phyloP scores from a whole-genome alignment of 1,140 invertebrate genomes.

The Yoshiicerus persimilis region DNA sequence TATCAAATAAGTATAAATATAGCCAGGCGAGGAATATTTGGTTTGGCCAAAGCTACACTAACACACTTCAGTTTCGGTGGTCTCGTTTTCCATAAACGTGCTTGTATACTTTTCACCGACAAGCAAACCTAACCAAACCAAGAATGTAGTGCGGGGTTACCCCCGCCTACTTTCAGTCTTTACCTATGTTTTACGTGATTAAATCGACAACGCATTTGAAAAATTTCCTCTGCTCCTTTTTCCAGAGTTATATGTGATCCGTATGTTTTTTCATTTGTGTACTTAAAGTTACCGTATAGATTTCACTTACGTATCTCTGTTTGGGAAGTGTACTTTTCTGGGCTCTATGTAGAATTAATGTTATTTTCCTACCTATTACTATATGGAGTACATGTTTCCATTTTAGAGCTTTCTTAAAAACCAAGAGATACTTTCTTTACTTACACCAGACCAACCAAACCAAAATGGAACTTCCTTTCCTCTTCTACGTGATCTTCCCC shows the following conservation, averaged over 20 bases:
- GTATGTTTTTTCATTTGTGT: not conserved
- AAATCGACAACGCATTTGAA: conserved; percentile 5
- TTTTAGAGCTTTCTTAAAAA: not conserved
- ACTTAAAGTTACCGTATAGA: not conserved
- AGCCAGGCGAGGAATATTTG: not conserved
- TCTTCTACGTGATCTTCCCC: not conserved
- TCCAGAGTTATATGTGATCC: not conserved
- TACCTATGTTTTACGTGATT: conserved; percentile 18
- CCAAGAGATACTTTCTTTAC: not conserved
- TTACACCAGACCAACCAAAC: not conserved
- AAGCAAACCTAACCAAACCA: not conserved
- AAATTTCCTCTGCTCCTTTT: not conserved
- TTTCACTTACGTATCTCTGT: not conserved
- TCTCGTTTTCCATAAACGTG: not conserved
- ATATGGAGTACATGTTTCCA: not conserved
- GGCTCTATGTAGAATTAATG: not conserved
- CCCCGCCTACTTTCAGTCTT: not conserved
- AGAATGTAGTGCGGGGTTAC: not conserved
- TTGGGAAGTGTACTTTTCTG: not conserved
- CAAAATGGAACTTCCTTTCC: not conserved
- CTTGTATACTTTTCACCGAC: not conserved
- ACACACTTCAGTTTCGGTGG: not conserved
- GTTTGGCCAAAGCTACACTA: not conserved
- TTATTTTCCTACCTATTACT: not conserved
- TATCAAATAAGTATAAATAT: no score